Base-by-base conservation (phyloP, 2,113 vertebrate genomes). In the Myiozetetes cayanensis region DNA sequence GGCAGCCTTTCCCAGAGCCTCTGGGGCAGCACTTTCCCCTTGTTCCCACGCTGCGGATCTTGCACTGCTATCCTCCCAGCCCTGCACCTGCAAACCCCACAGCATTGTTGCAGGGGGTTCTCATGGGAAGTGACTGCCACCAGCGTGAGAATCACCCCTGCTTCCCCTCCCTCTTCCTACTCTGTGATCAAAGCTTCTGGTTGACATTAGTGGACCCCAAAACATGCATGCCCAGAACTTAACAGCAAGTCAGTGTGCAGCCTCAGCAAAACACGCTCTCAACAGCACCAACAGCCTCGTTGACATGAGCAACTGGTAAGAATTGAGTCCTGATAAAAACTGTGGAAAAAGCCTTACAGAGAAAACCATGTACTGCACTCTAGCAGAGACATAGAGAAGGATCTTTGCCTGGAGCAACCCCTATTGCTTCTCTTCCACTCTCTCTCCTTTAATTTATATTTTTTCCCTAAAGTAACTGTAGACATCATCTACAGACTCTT, bases 21-120 rank as follows among this genome's bases (percentile, higher is more conserved):
- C 70, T 23, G 56, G 70, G 43, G 65, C 74, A 93, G 28, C 23
- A 1, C 33, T 74, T 84, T 50, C 65, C 31, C 27, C 68, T 18
- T 35, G 52, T 94, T 96, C 95, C 95, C 96, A 96, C 93, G 94
- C 86, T 85, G 70, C 6, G 14, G 90, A 81, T 81, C 70, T 72
- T 20, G 30, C 3, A 0, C 4, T 39, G 30, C 83, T 96, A 80
- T 55, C 50, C 85, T 86, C 55, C 49, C 27, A 0, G 76, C 35
- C 50, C 39, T 9, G 33, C 90, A 95, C 95, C 93, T 97, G 96
- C 95, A 91, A 24, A 37, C 11, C 49, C 74, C 3, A 44, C 9
- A 1, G 8, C 5, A 0, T 5, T 82, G 49, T 31, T 49, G 13
- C 9, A 7, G 70, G 39, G 47, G 31, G 37, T 96, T 96, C 94